These are phyloP conservation scores for Crossoptilon crossoptilon DNA, from an alignment of 2,797 vertebrate species.

Conservation along the genomic window DNA sequence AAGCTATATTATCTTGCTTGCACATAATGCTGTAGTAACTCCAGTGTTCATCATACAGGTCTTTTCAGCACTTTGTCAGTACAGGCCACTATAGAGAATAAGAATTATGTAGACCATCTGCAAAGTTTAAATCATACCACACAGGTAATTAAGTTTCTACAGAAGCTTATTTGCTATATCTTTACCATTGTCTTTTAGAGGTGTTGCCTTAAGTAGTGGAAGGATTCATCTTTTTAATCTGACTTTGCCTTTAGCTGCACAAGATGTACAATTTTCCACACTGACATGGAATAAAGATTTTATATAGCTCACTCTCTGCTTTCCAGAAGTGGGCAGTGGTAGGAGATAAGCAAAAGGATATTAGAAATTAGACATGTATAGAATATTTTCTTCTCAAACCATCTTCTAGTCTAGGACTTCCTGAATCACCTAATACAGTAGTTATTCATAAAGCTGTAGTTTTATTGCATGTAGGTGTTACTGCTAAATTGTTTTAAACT, in stretches of 20 bases:
- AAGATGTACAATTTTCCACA: not conserved
- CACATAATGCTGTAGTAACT: not conserved
- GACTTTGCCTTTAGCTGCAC: not conserved
- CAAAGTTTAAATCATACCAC: not conserved
- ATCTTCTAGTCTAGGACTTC: not conserved
- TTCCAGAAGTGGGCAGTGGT: not conserved
- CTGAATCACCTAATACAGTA: not conserved
- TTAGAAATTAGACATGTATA: not conserved
- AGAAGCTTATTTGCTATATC: not conserved
- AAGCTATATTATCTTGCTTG: not conserved
- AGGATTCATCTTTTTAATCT: not conserved
- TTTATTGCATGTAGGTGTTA: not conserved
- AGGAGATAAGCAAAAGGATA: not conserved
- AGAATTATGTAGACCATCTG: not conserved
- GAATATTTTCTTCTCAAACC: not conserved
- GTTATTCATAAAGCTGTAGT: not conserved
- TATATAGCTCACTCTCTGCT: not conserved
- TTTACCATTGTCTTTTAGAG: not conserved
- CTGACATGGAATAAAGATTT: not conserved
- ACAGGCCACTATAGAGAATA: not conserved
- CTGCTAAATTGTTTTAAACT: not conserved
- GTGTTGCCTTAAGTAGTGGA: not conserved
- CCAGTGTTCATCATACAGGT: not conserved
- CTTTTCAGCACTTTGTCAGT: not conserved
- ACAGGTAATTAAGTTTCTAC: not conserved